Evolutionary conservation across 2,113 vertebrate genomes (phyloP), one percentile per base, ranked within the genome.

Genomic region (Geothlypis trichas): DNA sequence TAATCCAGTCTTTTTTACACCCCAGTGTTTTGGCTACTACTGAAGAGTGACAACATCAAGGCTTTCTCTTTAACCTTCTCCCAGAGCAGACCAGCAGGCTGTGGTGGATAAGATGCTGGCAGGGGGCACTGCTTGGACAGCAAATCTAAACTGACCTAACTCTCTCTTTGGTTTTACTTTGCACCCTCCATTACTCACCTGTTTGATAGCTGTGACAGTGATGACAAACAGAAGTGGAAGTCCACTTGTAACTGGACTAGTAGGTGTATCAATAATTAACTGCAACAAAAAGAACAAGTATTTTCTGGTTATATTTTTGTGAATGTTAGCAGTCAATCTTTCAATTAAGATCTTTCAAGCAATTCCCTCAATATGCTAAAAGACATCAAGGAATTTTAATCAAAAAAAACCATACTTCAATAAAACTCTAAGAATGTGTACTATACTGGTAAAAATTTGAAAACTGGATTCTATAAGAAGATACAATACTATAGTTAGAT

Each of bases 231-330:
- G 98, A 27, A 99, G 98, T 1, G 99, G 99, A 77, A 99, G 98
- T 28, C 99, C 99, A 21, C 99, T 99, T 23, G 99, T 99, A 97
- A 99, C 97, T 2, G 99, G 99, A 92, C 99, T 99, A 51, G 99
- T 99, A 90, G 99, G 99, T 2, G 99, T 99, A 96, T 99, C 99
- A 65, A 99, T 99, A 77, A 99, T 99, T 89, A 99, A 93, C 99
- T 99, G 97, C 27, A 93, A 96, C 37, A 87, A 78, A 95, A 72
- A 61, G n/a, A 86, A 90, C 13, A 72, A 42, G 18, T 15, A 68
- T 52, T 72, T 75, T 62, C 39, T n/a, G 16, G 44, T 81, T 78
- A 33, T 26, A 12, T 23, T 76, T 65, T 63, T 37, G 14, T 42
- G 46, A 77, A 74, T 11, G 2, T 20, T 19, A 69, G 7, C 5